Evolutionary conservation across 2,888 invertebrate genomes (phyloP), one percentile per base, ranked within the genome.

Genomic region (Cerceris ruficornis): DNA sequence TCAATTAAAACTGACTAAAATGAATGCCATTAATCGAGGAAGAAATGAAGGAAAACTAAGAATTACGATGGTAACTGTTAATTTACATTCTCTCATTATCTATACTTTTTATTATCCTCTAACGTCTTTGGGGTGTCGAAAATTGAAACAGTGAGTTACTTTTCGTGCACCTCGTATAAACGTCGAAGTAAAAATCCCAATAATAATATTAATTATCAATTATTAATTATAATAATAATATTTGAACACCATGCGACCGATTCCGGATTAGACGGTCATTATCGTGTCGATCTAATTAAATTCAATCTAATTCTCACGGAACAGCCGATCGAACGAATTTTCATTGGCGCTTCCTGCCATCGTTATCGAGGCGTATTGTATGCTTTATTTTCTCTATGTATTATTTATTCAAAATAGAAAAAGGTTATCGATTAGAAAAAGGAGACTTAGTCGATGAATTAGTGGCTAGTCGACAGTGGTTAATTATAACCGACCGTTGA

Each of bases 381-480:
- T 6, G 49, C 9, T 28, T 28, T 28, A 28, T 28, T 28, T 28
- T 28, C 28, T 28, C 28, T 28, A 28, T 28, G 1, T 28, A 28
- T 28, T 28, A 28, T 57, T 71, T 67, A 70, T 75, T 69, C 13
- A 70, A 74, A 70, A 69, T 80, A 80, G 74, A 80, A 80, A 80
- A 80, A 55, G 28, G 74, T 78, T 52, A 64, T 13, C n/a, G 28
- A 28, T 43, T 80, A 80, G 80, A 75, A 80, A 80, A 80, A 80
- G 42, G 50, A 43, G 39, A 65, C 49, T 58, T 70, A 43, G 55
- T 61, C 50, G 69, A 49, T 62, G 55, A 46, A 42, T 52, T 61
- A 57, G 49, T 61, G 46, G 59, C 52, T 54, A 41, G 58, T 69
- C 59, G 60, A 43, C 49, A 28, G 39, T 28, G 73, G 13, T 15